A percentile compares a stretch with the other conserved stretches of the same genome.
These are phyloP conservation scores for Mobula birostris DNA, from an alignment of 2,113 vertebrate species.

Conservation along the genomic window DNA sequence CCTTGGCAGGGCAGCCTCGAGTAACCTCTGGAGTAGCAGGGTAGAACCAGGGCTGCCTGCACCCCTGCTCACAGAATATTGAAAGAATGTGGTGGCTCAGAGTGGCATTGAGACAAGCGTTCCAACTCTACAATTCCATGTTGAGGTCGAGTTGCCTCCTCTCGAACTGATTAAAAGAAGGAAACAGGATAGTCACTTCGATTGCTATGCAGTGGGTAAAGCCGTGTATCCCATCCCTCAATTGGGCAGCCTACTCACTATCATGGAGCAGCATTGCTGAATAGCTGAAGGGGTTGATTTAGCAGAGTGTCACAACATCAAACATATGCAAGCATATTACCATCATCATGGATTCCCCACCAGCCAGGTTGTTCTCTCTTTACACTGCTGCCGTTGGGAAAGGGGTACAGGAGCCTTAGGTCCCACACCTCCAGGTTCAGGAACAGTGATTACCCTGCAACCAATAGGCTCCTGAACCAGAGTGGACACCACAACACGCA, in stretches of 20 bases:
- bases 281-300: background rate
- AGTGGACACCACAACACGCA: no score
- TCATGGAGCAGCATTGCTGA: background rate
- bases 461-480: no score
- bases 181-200: background rate
- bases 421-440: no score
- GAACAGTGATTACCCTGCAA: no score
- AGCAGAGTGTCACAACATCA: background rate
- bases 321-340: background rate
- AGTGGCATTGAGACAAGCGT: background rate
- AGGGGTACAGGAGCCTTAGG: no score
- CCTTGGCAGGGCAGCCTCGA: background rate
- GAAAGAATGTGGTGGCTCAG: background rate
- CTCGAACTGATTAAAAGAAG: background rate
- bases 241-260: background rate
- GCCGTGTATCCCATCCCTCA: background rate
- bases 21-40: background rate
- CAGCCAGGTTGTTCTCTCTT: no score
- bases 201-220: background rate
- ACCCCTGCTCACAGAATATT: background rate
- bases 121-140: background rate
- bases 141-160: background rate
- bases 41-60: background rate
- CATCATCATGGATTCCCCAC: no score
- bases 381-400: no score